Conservation (phyloP, 2,888 invertebrate genomes). For the Acrocyrtus sp. region DNA sequence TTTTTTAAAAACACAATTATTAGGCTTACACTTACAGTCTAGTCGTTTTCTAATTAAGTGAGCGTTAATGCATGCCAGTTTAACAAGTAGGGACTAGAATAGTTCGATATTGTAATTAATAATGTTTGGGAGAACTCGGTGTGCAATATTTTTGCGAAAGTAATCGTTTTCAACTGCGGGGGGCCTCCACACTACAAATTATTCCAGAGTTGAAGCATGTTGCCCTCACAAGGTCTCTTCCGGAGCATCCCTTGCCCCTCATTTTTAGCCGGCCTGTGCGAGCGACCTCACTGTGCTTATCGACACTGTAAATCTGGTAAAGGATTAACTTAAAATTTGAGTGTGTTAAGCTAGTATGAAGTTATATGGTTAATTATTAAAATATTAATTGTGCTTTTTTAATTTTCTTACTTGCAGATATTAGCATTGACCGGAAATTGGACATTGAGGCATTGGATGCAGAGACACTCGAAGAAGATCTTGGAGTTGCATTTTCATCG, state of each 20-base stretch:
- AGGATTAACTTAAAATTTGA: not conserved
- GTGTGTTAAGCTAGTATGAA: not conserved
- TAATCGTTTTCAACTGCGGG: too few relatives aligned
- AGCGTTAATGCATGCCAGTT: too few relatives aligned
- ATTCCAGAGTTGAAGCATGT: slow-evolving; percentile 75
- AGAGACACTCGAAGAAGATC: not conserved
- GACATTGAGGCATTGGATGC: slow-evolving; percentile 24
- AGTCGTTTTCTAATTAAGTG: too few relatives aligned
- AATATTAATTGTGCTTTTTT: not conserved
- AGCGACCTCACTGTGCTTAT: slow-evolving; percentile 92
- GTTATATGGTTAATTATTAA: not conserved
- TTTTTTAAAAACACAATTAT: too few relatives aligned
- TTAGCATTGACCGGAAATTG: slow-evolving; percentile 35
- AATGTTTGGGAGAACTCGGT: too few relatives aligned
- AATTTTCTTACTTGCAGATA: slow-evolving; percentile 15
- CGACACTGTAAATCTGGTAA: slow-evolving; percentile 66
- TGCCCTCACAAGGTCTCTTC: slow-evolving; percentile 90
- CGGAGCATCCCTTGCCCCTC: slow-evolving; percentile 87
- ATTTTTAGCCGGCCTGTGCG: slow-evolving; percentile 81
- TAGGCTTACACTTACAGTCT: too few relatives aligned
- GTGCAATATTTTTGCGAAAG: too few relatives aligned
- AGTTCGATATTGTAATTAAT: too few relatives aligned
- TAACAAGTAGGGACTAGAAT: too few relatives aligned
- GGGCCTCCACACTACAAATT: too few relatives aligned
- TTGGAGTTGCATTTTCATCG: not conserved